These are phyloP conservation scores for Nezara viridula DNA, from an alignment of 2,888 invertebrate species.

Conservation along the genomic window DNA sequence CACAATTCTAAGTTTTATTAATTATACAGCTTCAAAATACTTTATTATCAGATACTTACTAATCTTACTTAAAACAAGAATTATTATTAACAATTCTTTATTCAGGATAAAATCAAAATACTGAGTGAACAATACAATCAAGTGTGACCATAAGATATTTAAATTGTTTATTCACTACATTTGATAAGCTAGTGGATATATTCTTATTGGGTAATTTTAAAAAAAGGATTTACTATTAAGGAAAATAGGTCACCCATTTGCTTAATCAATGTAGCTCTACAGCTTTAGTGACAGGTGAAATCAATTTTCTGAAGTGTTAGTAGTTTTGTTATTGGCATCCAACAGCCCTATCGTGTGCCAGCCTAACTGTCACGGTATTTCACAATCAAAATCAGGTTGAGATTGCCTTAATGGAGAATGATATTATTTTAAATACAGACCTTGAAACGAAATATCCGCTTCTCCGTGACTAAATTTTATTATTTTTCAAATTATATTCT, in stretches of 20 bases:
- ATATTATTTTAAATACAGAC: neutral
- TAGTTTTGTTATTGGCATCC: neutral
- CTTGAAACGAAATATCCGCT: neutral
- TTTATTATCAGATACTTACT: too few relatives aligned
- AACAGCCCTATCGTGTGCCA: neutral
- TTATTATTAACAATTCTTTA: too few relatives aligned
- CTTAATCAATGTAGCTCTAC: neutral
- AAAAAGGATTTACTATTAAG: too few relatives aligned
- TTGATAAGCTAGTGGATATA: too few relatives aligned
- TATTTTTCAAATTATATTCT: neutral
- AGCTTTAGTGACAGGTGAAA: neutral
- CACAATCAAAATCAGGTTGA: constrained; percentile 9
- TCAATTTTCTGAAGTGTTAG: neutral
- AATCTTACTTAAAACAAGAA: too few relatives aligned
- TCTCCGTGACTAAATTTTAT: neutral
- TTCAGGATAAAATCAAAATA: too few relatives aligned
- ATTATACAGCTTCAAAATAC: too few relatives aligned
- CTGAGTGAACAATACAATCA: too few relatives aligned
- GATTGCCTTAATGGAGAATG: neutral
- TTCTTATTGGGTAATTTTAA: too few relatives aligned
- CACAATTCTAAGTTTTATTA: too few relatives aligned
- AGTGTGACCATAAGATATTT: too few relatives aligned
- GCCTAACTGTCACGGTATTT: neutral
- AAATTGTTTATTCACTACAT: too few relatives aligned
- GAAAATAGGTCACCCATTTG: neutral